Evolutionary conservation across 1,140 invertebrate genomes (phyloP).

Genomic region (Tachypleus tridentatus): DNA sequence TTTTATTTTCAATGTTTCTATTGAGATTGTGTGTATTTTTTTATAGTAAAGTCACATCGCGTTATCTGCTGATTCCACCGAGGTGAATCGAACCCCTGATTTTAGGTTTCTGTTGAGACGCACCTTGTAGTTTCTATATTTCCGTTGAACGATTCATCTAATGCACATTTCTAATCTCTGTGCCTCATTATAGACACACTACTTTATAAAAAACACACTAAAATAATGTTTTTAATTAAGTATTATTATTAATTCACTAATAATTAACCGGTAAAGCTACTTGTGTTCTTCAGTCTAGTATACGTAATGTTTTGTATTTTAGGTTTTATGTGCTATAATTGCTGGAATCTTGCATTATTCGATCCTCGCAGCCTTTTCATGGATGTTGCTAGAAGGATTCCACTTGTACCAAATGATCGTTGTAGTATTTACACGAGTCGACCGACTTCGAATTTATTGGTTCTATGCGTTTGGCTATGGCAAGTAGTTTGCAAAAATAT

Average conservation of each 20-base stretch:
- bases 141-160: not conserved
- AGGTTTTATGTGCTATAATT: constrained; percentile 30
- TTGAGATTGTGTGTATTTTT: too few relatives aligned
- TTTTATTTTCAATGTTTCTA: too few relatives aligned
- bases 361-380: constrained; percentile 35
- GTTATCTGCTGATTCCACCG: too few relatives aligned
- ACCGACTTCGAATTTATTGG: not conserved
- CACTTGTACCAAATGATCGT: constrained; percentile 39
- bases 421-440: constrained; percentile 31
- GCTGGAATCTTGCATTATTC: constrained; percentile 36
- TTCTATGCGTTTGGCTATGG: not conserved
- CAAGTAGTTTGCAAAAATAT: not conserved
- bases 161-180: not conserved
- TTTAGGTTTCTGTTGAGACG: not conserved
- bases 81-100: too few relatives aligned
- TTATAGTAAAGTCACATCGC: too few relatives aligned
- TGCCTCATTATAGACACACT: not conserved
- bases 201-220: not conserved
- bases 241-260: not conserved
- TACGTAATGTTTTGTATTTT: not conserved
- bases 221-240: not conserved
- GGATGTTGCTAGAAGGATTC: constrained; percentile 40
- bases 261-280: not conserved
- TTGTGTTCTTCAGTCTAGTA: not conserved
- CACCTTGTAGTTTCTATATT: constrained; percentile 1